Evolutionary conservation across 2,797 vertebrate species (phyloP).

Genomic region (Smutsia gigantea): DNA sequence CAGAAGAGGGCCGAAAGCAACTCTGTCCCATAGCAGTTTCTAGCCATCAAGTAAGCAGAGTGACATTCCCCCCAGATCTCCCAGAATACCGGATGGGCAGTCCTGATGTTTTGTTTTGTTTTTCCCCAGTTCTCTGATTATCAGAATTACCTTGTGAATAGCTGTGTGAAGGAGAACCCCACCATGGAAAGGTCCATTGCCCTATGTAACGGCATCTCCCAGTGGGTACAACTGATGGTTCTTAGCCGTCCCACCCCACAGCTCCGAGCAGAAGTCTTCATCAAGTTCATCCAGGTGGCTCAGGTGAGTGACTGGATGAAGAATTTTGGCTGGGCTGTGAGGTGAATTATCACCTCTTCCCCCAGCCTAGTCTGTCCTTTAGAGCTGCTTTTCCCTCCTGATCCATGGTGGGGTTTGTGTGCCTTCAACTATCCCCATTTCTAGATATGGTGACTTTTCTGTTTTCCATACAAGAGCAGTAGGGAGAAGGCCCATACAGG

Average conservation of each 20-base stretch:
- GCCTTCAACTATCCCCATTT: neutral
- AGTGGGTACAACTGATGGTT: constrained; percentile 99
- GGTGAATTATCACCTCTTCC: neutral
- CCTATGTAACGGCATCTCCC: constrained; percentile 96
- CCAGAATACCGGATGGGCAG: neutral
- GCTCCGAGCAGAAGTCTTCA: constrained; percentile 97
- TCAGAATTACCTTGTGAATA: constrained; percentile 95
- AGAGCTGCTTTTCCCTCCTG: neutral
- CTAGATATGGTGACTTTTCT: neutral
- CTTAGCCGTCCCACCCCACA: constrained; percentile 96
- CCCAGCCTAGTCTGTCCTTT: neutral
- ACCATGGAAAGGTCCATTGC: constrained; percentile 96
- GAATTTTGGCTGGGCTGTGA: neutral
- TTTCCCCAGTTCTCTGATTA: constrained; percentile 92
- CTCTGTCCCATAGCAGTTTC: neutral
- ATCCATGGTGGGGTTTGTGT: neutral
- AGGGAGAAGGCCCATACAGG: neutral
- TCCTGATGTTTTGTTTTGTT: neutral
- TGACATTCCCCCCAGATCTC: neutral
- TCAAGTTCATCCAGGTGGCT: constrained; percentile 96
- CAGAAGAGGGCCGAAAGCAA: neutral
- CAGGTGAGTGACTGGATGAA: constrained; percentile 87
- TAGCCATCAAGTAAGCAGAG: neutral
- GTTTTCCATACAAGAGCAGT: neutral
- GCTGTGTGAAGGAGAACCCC: constrained; percentile 96